These are phyloP conservation scores for Ephialtes manifestator DNA, from an alignment of 2,888 invertebrate species.

Conservation along the genomic window DNA sequence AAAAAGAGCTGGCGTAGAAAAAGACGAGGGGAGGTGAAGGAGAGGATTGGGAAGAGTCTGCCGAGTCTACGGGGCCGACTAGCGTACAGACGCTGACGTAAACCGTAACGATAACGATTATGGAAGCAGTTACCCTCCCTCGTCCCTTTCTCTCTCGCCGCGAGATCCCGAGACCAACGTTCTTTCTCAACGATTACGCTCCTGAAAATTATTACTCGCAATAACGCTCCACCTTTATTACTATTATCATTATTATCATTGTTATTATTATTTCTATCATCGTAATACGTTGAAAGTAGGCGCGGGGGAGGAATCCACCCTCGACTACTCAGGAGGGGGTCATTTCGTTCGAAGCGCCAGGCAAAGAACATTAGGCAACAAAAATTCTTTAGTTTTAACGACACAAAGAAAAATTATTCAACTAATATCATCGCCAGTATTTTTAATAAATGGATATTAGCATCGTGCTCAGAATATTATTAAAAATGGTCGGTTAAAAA, in stretches of 20 bases:
- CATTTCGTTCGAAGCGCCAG: slow-evolving; percentile 14
- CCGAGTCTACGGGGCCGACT: slow-evolving; percentile 59
- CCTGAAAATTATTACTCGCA: slow-evolving; percentile 85
- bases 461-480: too few species aligned
- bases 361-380: slow-evolving; percentile 4
- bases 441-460: background rate
- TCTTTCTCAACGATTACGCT: slow-evolving; percentile 86
- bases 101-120: slow-evolving; percentile 86
- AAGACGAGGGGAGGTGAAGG: slow-evolving; percentile 25
- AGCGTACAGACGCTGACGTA: slow-evolving; percentile 82
- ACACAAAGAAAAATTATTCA: slow-evolving; percentile 18
- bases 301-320: slow-evolving; percentile 40
- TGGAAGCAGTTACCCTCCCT: slow-evolving; percentile 83
- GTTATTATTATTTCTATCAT: slow-evolving; percentile 74
- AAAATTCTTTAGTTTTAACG: background rate
- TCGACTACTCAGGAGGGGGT: slow-evolving; percentile 6
- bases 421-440: background rate
- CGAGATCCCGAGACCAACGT: slow-evolving; percentile 74
- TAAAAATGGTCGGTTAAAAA: too few species aligned
- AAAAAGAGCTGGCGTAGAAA: slow-evolving; percentile 45
- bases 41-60: slow-evolving; percentile 48
- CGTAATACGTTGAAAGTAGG: slow-evolving; percentile 61
- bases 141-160: slow-evolving; percentile 16
- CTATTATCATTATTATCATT: slow-evolving; percentile 82
- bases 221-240: slow-evolving; percentile 84